Evolutionary conservation across 2,113 vertebrate genomes (phyloP), one percentile per base, ranked within the genome.

Genomic region (Tetrax tetrax): DNA sequence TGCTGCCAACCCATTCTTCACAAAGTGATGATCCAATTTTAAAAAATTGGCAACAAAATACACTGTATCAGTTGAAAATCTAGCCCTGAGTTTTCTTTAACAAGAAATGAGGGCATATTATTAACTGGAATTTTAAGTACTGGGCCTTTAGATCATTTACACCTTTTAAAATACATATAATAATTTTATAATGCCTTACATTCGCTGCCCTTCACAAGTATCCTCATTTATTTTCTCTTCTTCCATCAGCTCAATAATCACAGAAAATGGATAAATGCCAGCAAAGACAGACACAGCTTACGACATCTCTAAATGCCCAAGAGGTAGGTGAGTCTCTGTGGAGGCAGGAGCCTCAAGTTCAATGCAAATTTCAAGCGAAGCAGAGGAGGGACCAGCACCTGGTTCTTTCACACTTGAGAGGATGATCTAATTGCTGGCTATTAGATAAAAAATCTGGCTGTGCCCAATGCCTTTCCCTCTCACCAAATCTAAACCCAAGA

Each of bases 371-470:
- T 93, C 47, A 74, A 82, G 28, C 0, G 0, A 59, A 41, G 65
- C 35, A 74, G 64, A 74, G 68, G 64, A 89, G 33, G 72, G 16
- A 94, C 19, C 68, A 75, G 93, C 89, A 93, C 83, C 89, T 95
- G 95, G 41, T 35, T 77, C 61, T 35, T 93, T 90, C 87, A 94
- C 69, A 43, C 89, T 84, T 4, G 1, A 95, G 80, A 87, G 80
- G 80, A 68, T 60, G 80, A 87, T 75, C 89, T 93, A 70, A 94
- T 91, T 87, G 80, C 60, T 97, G 89, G 60, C 60, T 78, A 7
- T 92, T 83, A 68, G 47, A 47, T 84, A 59, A 63, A 48, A 90
- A 93, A 27, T 24, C n/a, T 89, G 59, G 6, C 66, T 80, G 41
- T 66, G 37, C 25, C 43, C 50, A 35, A 25, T 31, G 33, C 43